Base-by-base conservation (phyloP, 2,797 vertebrate species). In the Sebastiscus tertius region DNA sequence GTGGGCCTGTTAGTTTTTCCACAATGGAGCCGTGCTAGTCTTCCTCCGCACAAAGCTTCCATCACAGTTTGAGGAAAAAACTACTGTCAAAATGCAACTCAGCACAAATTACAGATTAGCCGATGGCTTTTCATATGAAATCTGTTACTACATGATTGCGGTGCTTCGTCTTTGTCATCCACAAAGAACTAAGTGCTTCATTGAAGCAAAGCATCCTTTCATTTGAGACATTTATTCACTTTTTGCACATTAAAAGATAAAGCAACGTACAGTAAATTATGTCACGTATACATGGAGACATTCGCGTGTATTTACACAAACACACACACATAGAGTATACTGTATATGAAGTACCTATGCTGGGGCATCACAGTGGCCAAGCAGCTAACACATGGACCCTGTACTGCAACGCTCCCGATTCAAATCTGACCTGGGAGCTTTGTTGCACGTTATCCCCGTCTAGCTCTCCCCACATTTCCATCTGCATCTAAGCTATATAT, bases 1-100 rank as follows among this genome's bases (percentile, higher is more conserved):
- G 78, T 64, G 74, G 85, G 81, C 64, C 75, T 72, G 74, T 46
- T 78, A 31, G 64, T 72, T 83, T 88, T 84, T 88, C 85, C 85
- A 89, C 88, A 91, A 81, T 83, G 90, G 79, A 83, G 81, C 27
- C 0, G 22, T 77, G 79, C 58, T 71, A 16, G 79, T 84, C 42
- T 79, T 76, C 67, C 72, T 71, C 80, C 63, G 36, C 56, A 82
- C 34, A 75, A 80, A 72, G 8, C 33, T 67, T 84, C 66, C 83
- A 82, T 83, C 82, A 42, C 63, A 81, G 65, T 81, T 83, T 34
- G 34, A 80, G 72, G 39, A 24, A 34, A 42, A 82, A 74, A 36
- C 9, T 64, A 81, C 16, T 54, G 54, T 72, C 52, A 62, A 79
- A 79, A 77, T 79, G 81, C 74, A 86, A 72, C 71, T 80, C 72